Evolutionary conservation across 1,140 invertebrate species (phyloP).

Genomic region (Dendrolimus punctatus): DNA sequence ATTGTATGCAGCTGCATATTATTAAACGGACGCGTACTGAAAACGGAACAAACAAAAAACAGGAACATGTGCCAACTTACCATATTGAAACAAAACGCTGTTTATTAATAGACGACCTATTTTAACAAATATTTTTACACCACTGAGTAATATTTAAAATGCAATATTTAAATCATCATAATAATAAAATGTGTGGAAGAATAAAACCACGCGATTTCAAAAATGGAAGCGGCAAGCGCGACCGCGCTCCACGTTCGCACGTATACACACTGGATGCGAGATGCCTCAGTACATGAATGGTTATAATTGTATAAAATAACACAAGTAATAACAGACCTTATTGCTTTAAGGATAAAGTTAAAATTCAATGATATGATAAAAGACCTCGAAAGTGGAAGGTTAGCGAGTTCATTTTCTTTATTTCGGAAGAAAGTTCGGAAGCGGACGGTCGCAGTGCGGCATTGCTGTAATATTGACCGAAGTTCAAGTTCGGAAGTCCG

Average conservation of each 20-base stretch:
- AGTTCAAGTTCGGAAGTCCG: slow-evolving; percentile 5
- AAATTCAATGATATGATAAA: slow-evolving; percentile 1
- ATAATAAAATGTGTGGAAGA: background rate
- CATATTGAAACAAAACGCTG: slow-evolving; percentile 17
- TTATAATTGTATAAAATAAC: slow-evolving; percentile 8
- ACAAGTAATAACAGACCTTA: slow-evolving; percentile 11
- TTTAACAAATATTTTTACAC: background rate
- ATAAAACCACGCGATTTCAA: background rate
- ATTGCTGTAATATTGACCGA: slow-evolving; percentile 10
- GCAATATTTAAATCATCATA: slow-evolving; percentile 1
- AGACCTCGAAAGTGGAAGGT: background rate
- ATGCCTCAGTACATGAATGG: slow-evolving; percentile 23
- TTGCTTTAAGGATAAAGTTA: slow-evolving; percentile 1
- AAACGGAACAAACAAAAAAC: slow-evolving; percentile 10
- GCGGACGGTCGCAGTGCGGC: slow-evolving; percentile 21
- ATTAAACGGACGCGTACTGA: background rate
- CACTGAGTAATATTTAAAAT: slow-evolving; percentile 6
- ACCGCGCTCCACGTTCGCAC: slow-evolving; percentile 11
- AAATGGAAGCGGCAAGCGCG: slow-evolving; percentile 9
- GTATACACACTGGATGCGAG: slow-evolving; percentile 17
- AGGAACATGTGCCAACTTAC: slow-evolving; percentile 26
- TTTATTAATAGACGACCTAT: slow-evolving; percentile 11
- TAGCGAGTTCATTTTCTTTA: background rate
- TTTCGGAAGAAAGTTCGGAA: slow-evolving; percentile 13
- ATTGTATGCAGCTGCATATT: slow-evolving; percentile 1